phyloP scores from a whole-genome alignment of 2,888 invertebrate species.

The Tenthredo livida region DNA sequence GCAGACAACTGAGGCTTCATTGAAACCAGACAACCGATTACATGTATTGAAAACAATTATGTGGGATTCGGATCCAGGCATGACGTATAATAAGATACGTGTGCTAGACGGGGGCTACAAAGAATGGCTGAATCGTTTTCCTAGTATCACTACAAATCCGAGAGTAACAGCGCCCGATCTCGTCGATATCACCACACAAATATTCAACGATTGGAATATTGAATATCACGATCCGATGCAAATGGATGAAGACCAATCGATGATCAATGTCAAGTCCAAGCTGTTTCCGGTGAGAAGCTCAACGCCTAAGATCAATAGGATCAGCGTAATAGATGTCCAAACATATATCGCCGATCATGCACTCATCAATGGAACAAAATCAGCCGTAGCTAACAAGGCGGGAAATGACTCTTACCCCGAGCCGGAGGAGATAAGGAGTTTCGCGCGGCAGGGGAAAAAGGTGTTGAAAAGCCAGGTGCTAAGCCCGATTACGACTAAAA shows the following conservation, averaged over 20 bases:
- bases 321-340: neutral
- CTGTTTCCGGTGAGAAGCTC: slow-evolving; percentile 47
- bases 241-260: slow-evolving; percentile 54
- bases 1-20: slow-evolving; percentile 78
- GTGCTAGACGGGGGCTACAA: slow-evolving; percentile 90
- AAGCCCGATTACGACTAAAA: no score
- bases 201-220: slow-evolving; percentile 73
- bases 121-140: slow-evolving; percentile 90
- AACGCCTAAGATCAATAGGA: slow-evolving; percentile 11
- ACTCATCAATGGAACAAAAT: no score
- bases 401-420: no score
- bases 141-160: slow-evolving; percentile 88
- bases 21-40: slow-evolving; percentile 59
- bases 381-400: no score
- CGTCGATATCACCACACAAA: slow-evolving; percentile 77
- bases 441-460: no score
- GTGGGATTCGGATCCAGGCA: slow-evolving; percentile 88
- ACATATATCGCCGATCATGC: neutral
- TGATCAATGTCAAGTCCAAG: slow-evolving; percentile 29
- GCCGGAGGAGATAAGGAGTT: no score
- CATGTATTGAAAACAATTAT: slow-evolving; percentile 66
- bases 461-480: no score
- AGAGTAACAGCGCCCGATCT: slow-evolving; percentile 80
- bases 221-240: slow-evolving; percentile 68
- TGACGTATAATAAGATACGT: slow-evolving; percentile 84